phyloP scores from a whole-genome alignment of 2,113 vertebrate genomes.

The Scopus umbretta region DNA sequence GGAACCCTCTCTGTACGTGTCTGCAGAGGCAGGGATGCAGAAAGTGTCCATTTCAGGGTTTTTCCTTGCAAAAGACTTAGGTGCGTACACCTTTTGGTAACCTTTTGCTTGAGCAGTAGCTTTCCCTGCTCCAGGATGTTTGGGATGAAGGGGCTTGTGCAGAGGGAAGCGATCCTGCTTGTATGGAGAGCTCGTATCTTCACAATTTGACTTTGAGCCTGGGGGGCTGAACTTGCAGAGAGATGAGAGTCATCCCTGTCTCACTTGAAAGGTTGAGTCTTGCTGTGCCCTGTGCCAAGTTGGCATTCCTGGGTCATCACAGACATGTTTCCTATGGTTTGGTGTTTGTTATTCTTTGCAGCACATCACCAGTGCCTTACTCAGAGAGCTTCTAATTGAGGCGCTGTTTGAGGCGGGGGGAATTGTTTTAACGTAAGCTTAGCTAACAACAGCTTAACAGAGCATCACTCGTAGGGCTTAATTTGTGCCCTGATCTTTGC shows the following conservation, averaged over 20 bases:
- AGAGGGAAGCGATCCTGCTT: neutral
- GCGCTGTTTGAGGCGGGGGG: neutral
- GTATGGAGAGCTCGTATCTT: neutral
- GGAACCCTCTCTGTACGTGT: neutral
- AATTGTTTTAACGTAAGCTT: neutral
- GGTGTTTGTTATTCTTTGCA: neutral
- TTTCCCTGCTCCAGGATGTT: neutral
- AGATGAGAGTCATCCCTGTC: neutral
- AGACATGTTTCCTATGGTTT: neutral
- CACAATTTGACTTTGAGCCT: neutral
- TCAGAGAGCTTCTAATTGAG: neutral
- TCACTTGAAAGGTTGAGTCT: neutral
- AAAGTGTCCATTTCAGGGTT: neutral
- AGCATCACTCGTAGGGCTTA: neutral
- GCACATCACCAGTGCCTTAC: neutral
- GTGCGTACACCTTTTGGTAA: neutral
- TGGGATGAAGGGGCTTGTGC: neutral
- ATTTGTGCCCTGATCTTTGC: neutral
- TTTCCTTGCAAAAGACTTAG: neutral
- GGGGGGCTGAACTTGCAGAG: neutral
- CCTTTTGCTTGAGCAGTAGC: neutral
- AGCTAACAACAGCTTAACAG: neutral
- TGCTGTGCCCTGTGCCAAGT: neutral
- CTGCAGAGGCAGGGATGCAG: neutral
- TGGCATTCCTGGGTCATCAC: neutral